Base-by-base conservation (phyloP, 2,797 vertebrate genomes). In the Phylloscopus collybita region DNA sequence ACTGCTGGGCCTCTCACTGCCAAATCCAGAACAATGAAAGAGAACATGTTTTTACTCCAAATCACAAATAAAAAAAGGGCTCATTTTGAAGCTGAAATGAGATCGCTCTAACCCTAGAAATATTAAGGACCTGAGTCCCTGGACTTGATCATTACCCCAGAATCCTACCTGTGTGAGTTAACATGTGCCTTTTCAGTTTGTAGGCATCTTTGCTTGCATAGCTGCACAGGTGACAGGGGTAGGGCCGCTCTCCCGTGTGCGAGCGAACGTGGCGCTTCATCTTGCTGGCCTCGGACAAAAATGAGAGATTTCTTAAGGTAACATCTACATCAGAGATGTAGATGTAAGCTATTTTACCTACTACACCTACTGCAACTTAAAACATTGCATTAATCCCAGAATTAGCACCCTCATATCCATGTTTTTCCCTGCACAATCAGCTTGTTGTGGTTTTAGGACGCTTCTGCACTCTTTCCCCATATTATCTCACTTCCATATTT, bases 181-280 rank as follows among this genome's bases (percentile, higher is more conserved):
- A 26, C 97, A 95, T 95, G 92, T 98, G 98, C 4, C 97, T 96
- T 67, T 98, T 98, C 86, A 98, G 95, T 30, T 98, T 97, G 59
- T 78, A 95, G 11, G 97, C 86, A 70, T 97, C 97, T 50, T 76
- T 97, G 97, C 97, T 95, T 29, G 98, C 97, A 0, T 97, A 98
- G 82, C 88, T 96, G 81, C 98, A 98, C 19, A 96, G 92, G 6
- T 6, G 11, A 16, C 98, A 98, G 65, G 87, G 90, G 11, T 95
- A 98, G 47, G 97, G 98, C 6, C 86, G 76, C 56, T 98, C 97
- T 2, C 97, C 98, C 0, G 97, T 98, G 74, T 98, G 98, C 0
- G 96, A 98, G 44, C 92, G 86, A 13, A 97, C 3, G n/a, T 97
- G 98, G 4, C 93, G 81, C 5, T 96, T 97, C 96, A 98, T 75